phyloP scores from a whole-genome alignment of 2,113 vertebrate genomes.

The Hemichromis elongatus region DNA sequence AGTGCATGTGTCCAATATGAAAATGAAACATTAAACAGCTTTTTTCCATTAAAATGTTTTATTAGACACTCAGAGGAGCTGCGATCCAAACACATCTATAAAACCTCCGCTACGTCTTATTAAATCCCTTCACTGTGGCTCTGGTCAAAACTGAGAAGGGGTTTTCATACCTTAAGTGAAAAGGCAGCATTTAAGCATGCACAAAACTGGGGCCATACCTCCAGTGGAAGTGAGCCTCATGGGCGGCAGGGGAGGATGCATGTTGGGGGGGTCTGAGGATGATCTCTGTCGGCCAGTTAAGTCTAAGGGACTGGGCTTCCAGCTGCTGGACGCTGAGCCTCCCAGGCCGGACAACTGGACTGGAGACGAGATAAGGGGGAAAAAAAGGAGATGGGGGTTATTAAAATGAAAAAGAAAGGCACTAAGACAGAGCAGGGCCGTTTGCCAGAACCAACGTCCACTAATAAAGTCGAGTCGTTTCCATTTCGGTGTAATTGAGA shows the following conservation, averaged over 20 bases:
- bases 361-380: conserved; percentile 32
- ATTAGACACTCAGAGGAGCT: background rate
- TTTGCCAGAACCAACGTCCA: background rate
- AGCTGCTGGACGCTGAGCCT: conserved; percentile 78
- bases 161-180: background rate
- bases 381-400: background rate
- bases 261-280: conserved; percentile 96
- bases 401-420: background rate
- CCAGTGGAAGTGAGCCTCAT: conserved; percentile 88
- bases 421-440: background rate
- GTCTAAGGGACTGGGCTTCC: conserved; percentile 88
- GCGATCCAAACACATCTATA: background rate
- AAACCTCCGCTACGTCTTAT: background rate
- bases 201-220: conserved; percentile 72
- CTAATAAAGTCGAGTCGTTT: conserved; percentile 3
- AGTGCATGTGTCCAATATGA: background rate
- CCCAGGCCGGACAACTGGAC: conserved; percentile 80
- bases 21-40: background rate
- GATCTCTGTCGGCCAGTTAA: conserved; percentile 90
- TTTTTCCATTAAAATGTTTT: background rate
- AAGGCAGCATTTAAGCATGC: background rate
- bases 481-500: conserved; percentile 13
- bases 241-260: conserved; percentile 93
- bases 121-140: background rate
- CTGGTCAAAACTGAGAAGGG: background rate